Conservation (phyloP, 2,797 vertebrate genomes). For the Rhinatrema bivittatum region DNA sequence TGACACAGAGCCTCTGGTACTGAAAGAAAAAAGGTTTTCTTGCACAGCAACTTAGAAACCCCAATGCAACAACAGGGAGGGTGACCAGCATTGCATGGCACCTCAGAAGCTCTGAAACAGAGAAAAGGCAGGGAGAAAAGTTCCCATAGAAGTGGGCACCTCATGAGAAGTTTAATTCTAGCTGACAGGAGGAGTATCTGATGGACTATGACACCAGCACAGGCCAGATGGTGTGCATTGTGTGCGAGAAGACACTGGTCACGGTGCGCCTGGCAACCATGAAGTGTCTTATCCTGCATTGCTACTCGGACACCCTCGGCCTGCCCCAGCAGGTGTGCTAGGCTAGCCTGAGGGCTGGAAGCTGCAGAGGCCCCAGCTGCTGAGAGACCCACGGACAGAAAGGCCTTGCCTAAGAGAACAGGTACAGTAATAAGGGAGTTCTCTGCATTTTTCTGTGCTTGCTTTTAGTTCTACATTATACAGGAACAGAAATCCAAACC, state of each 20-base stretch:
- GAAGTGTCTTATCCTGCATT: conserved; percentile 13
- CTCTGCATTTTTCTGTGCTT: no score
- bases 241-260: not conserved
- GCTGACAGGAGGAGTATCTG: conserved; percentile 5
- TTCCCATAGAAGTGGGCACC: not conserved
- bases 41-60: not conserved
- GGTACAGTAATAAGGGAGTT: no score
- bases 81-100: not conserved
- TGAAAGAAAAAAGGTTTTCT: not conserved
- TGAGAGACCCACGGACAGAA: not conserved
- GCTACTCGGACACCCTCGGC: conserved; percentile 8
- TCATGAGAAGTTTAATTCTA: conserved; percentile 1
- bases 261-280: not conserved
- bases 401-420: no score
- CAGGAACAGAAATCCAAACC: no score
- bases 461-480: no score
- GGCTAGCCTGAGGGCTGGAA: conserved; percentile 12
- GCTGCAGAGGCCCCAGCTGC: not conserved
- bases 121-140: not conserved
- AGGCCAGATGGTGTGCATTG: conserved; percentile 8
- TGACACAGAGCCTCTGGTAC: no score
- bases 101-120: not conserved
- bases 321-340: conserved; percentile 4
- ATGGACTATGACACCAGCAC: not conserved
- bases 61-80: not conserved